Evolutionary conservation across 2,888 invertebrate genomes (phyloP), one percentile per base, ranked within the genome.

Genomic region (Mechanitis mazaeus): DNA sequence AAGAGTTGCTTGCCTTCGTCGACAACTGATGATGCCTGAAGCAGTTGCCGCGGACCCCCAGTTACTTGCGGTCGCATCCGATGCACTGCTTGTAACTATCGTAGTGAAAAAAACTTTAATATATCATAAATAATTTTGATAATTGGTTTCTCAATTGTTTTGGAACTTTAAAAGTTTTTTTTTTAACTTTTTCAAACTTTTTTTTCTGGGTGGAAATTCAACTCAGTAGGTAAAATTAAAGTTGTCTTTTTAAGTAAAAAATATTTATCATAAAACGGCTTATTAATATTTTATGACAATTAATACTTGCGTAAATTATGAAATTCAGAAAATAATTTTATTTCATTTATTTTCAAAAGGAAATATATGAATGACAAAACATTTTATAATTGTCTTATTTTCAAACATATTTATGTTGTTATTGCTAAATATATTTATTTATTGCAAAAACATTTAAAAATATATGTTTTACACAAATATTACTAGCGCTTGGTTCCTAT

Each of bases 1-100:
- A 88, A 88, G 87, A 89, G 70, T 71, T 88, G 85, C 80, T 85
- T 80, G 74, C 68, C 71, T 78, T 74, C 74, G 74, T 75, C 80
- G 75, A 75, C 83, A 77, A 72, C 80, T 75, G 80, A 69, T 70
- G 71, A 81, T 78, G 72, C 67, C 76, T 75, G 77, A 72, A 79
- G 72, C 81, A 90, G 88, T 89, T 74, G 75, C 78, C 87, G 86
- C 89, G 88, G 71, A 71, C 74, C 75, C 80, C 69, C 73, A 75
- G 84, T 75, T 76, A 74, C 71, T 77, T 66, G 71, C 85, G 84
- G 85, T 83, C 87, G 87, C 80, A 79, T 74, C 65, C 78, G 80
- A 83, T 87, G 88, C 82, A 81, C 72, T 65, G 66, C 68, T 64
- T 62, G 58, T 47, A 57, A 47, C 67, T 68, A 57, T 68, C 66